These are phyloP conservation scores for Podarcis siculus DNA, from an alignment of 2,797 vertebrate species.

Conservation along the genomic window DNA sequence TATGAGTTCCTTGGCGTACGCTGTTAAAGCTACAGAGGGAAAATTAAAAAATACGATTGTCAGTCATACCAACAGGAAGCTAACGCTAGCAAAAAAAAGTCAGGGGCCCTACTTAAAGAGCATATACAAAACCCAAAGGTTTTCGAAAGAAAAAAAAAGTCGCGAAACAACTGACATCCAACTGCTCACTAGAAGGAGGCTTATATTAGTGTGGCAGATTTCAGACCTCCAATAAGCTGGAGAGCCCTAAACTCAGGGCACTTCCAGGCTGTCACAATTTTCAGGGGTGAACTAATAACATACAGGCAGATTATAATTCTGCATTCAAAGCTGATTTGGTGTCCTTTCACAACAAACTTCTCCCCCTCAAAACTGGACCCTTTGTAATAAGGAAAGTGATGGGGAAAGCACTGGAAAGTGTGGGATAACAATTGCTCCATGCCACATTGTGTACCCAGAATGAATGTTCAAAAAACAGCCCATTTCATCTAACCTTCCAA, in stretches of 20 bases:
- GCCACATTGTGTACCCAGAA: too few relatives aligned
- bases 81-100: constrained; percentile 36
- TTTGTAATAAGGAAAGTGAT: too few relatives aligned
- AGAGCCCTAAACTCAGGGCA: constrained; percentile 36
- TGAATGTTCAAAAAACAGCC: too few relatives aligned
- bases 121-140: constrained; percentile 37
- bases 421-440: too few relatives aligned
- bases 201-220: constrained; percentile 43
- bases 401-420: too few relatives aligned
- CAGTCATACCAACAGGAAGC: constrained; percentile 51
- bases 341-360: too few relatives aligned
- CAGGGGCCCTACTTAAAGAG: constrained; percentile 46
- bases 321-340: too few relatives aligned
- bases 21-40: constrained; percentile 89
- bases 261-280: too few relatives aligned
- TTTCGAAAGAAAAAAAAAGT: constrained; percentile 37
- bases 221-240: constrained; percentile 50
- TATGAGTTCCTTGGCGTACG: constrained; percentile 92
- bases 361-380: too few relatives aligned
- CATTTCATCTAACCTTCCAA: too few relatives aligned
- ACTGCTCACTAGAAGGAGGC: constrained; percentile 48
- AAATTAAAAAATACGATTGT: constrained; percentile 56
- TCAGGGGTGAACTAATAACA: too few relatives aligned
- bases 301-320: too few relatives aligned
- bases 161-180: constrained; percentile 21